Conservation (phyloP, 2,797 vertebrate genomes). For the Squalus acanthias region DNA sequence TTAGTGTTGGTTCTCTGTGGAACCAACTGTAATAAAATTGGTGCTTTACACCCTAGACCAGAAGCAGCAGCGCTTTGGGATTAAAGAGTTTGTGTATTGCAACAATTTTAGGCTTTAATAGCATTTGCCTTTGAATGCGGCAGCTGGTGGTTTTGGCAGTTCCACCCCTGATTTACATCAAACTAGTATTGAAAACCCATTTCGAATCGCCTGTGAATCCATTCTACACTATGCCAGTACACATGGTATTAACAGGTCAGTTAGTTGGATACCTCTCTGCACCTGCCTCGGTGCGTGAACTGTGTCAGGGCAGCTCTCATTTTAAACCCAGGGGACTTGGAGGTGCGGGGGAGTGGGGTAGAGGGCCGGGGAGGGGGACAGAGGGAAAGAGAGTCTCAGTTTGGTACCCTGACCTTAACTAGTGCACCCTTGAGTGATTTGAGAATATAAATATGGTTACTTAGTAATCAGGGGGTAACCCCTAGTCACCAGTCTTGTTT, state of each 20-base stretch:
- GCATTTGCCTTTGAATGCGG: not conserved
- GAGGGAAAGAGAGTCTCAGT: not conserved
- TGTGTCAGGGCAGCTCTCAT: not conserved
- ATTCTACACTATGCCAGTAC: not conserved
- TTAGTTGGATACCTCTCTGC: too few species aligned
- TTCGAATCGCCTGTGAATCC: not conserved
- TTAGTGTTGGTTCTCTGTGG: not conserved
- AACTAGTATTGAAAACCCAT: not conserved
- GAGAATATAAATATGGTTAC: not conserved
- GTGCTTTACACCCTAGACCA: not conserved
- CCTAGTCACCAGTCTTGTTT: not conserved
- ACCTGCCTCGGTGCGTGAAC: not conserved
- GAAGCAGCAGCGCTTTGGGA: not conserved
- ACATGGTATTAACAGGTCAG: not conserved
- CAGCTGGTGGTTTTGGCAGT: not conserved
- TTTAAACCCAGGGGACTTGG: not conserved
- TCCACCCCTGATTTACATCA: not conserved
- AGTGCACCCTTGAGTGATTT: not conserved
- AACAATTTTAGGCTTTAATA: not conserved
- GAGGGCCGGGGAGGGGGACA: not conserved
- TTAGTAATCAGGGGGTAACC: not conserved
- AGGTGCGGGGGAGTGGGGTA: not conserved
- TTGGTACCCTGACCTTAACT: not conserved
- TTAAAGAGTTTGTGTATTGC: not conserved
- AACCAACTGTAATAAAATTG: not conserved